Conservation (phyloP, 2,797 vertebrate species). For the Eidolon dupreanum region DNA sequence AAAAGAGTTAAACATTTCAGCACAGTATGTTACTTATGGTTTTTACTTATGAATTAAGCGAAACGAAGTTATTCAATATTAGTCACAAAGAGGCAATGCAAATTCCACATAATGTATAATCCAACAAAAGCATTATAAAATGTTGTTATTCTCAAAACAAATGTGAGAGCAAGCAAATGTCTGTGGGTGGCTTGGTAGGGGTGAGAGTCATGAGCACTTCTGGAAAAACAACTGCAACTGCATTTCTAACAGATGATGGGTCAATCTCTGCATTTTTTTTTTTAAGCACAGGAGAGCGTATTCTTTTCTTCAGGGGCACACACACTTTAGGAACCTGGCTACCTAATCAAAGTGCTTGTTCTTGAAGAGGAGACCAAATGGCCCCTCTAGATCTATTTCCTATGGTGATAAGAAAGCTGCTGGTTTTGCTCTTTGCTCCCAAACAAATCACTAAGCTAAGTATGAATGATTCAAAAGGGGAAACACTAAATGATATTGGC, state of each 20-base stretch:
- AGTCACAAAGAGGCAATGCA: constrained; percentile 73
- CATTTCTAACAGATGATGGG: constrained; percentile 72
- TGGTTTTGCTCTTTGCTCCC: constrained; percentile 41
- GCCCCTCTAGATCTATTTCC: background rate
- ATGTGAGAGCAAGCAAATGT: constrained; percentile 74
- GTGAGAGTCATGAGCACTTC: constrained; percentile 57
- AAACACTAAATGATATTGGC: constrained; percentile 44
- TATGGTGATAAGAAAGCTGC: constrained; percentile 41
- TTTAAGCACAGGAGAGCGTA: background rate
- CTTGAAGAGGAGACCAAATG: background rate
- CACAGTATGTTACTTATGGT: constrained; percentile 52
- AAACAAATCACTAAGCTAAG: constrained; percentile 31
- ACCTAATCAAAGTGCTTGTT: background rate
- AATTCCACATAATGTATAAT: constrained; percentile 69
- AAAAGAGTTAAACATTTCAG: constrained; percentile 71
- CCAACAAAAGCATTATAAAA: constrained; percentile 78
- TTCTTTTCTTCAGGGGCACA: constrained; percentile 29
- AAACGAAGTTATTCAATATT: constrained; percentile 72
- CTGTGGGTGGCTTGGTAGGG: constrained; percentile 77
- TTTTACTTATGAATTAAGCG: constrained; percentile 69
- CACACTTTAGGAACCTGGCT: background rate
- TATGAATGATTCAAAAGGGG: constrained; percentile 58
- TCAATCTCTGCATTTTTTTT: background rate
- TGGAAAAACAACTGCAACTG: constrained; percentile 72
- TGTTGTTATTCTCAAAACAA: constrained; percentile 77